A percentile compares a stretch with the other conserved stretches of the same genome.
phyloP scores from a whole-genome alignment of 2,113 vertebrate species.

The Calidris pugnax region DNA sequence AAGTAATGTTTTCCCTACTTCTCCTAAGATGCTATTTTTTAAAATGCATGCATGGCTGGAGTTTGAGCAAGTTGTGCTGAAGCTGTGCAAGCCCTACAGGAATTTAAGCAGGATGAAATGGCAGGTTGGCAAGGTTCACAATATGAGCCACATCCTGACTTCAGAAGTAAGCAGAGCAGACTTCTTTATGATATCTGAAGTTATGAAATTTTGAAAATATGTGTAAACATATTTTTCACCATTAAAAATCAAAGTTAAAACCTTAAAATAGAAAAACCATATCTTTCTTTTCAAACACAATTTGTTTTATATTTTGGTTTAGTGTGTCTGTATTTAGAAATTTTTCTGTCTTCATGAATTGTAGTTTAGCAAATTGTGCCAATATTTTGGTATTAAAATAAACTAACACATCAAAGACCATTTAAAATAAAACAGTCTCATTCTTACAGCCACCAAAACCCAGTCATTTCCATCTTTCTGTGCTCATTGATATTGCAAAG shows the following conservation, averaged over 20 bases:
- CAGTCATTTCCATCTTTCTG: neutral
- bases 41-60: neutral
- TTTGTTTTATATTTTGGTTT: neutral
- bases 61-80: neutral
- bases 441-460: neutral
- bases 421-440: neutral
- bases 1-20: neutral
- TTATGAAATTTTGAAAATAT: neutral
- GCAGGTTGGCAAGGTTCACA: neutral
- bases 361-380: conserved; percentile 23
- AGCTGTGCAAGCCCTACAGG: neutral
- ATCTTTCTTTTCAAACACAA: neutral
- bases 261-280: neutral
- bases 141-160: neutral
- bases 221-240: neutral
- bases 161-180: neutral
- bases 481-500: neutral
- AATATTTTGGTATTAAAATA: neutral
- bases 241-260: neutral
- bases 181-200: neutral
- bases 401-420: neutral
- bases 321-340: neutral
- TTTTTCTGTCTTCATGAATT: neutral
- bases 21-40: neutral
- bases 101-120: neutral